Conservation (phyloP, 2,888 invertebrate species). For the Glaucopsyche alexis region DNA sequence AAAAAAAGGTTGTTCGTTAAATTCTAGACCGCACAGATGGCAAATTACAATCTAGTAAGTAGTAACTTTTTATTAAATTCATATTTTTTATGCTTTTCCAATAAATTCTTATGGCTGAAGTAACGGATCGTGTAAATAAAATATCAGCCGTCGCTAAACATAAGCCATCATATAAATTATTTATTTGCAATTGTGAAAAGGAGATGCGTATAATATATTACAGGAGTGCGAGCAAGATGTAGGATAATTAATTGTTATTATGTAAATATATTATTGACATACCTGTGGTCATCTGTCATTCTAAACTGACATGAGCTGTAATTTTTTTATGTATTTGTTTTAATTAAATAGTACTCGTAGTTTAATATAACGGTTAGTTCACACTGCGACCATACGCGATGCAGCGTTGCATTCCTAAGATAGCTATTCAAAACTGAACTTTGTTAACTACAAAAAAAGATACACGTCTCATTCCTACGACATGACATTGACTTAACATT, state of each 20-base stretch:
- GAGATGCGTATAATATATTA: background rate
- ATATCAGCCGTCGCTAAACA: background rate
- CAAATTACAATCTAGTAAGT: background rate
- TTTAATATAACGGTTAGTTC: background rate
- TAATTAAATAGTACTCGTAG: background rate
- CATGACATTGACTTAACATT: no score
- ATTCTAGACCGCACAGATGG: conserved; percentile 2
- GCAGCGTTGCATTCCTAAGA: no score
- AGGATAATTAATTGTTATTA: background rate
- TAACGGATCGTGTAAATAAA: background rate
- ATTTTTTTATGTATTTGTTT: background rate
- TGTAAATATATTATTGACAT: background rate
- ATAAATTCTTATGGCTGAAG: background rate
- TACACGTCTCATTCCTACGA: no score
- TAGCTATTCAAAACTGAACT: no score
- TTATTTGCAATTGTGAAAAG: background rate
- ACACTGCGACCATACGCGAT: no score
- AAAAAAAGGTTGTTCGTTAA: background rate
- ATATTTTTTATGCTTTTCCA: conserved; percentile 3
- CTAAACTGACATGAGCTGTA: background rate
- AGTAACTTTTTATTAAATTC: background rate
- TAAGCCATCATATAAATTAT: background rate
- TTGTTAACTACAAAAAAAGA: no score
- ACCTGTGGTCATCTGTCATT: background rate
- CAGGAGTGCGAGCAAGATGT: background rate